Base-by-base conservation (phyloP, 2,888 invertebrate genomes). In the Tridacna gigas region DNA sequence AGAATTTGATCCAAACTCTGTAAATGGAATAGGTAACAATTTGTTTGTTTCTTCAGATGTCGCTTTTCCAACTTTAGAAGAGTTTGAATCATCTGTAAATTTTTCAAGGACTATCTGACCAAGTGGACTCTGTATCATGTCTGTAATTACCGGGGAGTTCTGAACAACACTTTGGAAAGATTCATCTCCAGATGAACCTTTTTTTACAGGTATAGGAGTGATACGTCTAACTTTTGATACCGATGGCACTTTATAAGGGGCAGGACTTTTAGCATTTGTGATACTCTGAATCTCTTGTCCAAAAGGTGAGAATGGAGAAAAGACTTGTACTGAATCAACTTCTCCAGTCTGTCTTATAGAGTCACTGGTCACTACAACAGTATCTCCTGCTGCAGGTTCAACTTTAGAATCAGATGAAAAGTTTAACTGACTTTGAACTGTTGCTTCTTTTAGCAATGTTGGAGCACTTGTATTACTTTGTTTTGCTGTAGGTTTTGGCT, bases 221-320 rank as follows among this genome's bases (percentile, higher is more conserved):
- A 87, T 83, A 73, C 87, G 77, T 28, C 87, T 25, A 12, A 85
- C 76, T 66, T 84, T 84, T 0, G 79, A 37, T n/a, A 81, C 56
- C 1, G 79, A 45, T n/a, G 83, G 81, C 63, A 80, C 82, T n/a
- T 63, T 45, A 12, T 80, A 26, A 22, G 69, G 76, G 15, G 83
- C 61, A 28, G 84, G 84, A 67, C 84, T 83, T 48, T 67, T 60
- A 4, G 18, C 78, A 22, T 75, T 63, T 11, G 77, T 85, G 22
- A 87, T 83, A 63, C 56, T 82, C 75, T 87, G 84, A 12, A 87
- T 80, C 77, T 87, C 87, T 71, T 77, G 83, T 5, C 79, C 87
- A 87, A 85, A 85, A 22, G 86, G 86, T 22, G 86, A 86, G 60
- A 86, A 86, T n/a, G 86, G 86, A 13, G 84, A 82, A 63, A 87